Evolutionary conservation across 2,888 invertebrate species (phyloP).

Genomic region (Tachina fera): DNA sequence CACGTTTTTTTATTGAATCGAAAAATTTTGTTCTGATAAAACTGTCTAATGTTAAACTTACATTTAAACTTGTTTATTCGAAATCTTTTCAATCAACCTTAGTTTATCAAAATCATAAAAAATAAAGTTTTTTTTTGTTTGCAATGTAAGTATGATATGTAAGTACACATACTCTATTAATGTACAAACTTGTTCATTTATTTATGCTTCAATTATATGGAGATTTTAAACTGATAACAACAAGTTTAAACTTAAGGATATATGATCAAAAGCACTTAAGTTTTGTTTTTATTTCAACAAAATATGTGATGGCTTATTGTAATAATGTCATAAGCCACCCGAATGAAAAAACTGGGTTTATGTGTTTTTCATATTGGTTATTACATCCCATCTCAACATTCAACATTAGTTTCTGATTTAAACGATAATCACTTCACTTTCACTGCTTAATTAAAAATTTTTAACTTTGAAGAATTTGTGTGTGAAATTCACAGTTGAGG

Average conservation of each 20-base stretch:
- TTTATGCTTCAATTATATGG: conserved; percentile 22
- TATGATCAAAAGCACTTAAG: not conserved
- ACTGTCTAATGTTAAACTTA: conserved; percentile 56
- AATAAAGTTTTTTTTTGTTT: not conserved
- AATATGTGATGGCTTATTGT: not conserved
- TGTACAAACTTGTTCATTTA: conserved; percentile 37
- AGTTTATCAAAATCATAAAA: conserved; percentile 45
- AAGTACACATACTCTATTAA: not conserved
- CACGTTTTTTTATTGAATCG: conserved; percentile 64
- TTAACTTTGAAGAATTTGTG: too few relatives aligned
- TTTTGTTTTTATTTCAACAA: not conserved
- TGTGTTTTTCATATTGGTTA: too few relatives aligned
- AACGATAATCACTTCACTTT: too few relatives aligned
- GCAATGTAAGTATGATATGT: not conserved
- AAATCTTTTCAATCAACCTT: conserved; percentile 60
- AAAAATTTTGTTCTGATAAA: conserved; percentile 67
- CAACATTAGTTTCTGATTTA: too few relatives aligned
- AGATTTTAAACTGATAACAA: conserved; percentile 48
- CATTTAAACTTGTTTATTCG: conserved; percentile 52
- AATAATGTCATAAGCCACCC: too few relatives aligned
- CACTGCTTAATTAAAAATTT: too few relatives aligned
- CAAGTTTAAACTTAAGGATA: not conserved
- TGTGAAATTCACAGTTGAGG: too few relatives aligned
- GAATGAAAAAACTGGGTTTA: too few relatives aligned
- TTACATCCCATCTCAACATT: too few relatives aligned